A percentile compares a stretch with the other conserved stretches of the same genome.
These are phyloP conservation scores for Eufriesea mexicana DNA, from an alignment of 1,140 invertebrate species.

Conservation along the genomic window DNA sequence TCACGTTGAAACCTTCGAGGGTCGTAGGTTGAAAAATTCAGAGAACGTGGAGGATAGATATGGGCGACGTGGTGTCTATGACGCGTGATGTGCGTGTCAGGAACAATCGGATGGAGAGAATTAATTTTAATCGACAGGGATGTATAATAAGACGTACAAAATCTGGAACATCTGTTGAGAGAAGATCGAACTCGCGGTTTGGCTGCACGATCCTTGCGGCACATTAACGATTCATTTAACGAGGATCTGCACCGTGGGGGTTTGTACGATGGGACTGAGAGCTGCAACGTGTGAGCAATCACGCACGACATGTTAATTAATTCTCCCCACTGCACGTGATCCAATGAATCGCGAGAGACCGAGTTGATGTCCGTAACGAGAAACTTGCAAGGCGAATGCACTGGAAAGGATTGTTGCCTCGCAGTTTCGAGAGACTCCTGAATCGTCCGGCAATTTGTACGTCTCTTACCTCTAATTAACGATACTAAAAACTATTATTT, in stretches of 20 bases:
- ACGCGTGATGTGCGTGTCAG: too few species aligned
- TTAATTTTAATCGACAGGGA: background rate
- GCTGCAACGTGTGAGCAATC: background rate
- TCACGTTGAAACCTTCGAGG: too few species aligned
- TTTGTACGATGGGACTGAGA: background rate
- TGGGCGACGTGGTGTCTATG: too few species aligned
- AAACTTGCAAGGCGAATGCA: background rate
- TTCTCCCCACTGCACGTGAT: background rate
- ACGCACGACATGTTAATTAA: conserved; percentile 3
- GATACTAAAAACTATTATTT: too few species aligned
- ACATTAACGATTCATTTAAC: conserved; percentile 6
- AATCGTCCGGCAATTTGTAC: too few species aligned
- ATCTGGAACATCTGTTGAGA: background rate
- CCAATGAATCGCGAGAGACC: background rate
- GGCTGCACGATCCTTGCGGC: background rate
- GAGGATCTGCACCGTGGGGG: background rate
- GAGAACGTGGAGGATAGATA: too few species aligned
- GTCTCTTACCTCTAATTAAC: too few species aligned
- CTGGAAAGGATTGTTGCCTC: too few species aligned
- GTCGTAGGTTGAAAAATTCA: too few species aligned
- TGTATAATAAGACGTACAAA: background rate
- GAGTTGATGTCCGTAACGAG: background rate
- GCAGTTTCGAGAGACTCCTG: too few species aligned
- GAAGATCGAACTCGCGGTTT: background rate
- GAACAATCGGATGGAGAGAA: background rate